Evolutionary conservation across 2,888 invertebrate genomes (phyloP).

Genomic region (Cataglyphis cursor): DNA sequence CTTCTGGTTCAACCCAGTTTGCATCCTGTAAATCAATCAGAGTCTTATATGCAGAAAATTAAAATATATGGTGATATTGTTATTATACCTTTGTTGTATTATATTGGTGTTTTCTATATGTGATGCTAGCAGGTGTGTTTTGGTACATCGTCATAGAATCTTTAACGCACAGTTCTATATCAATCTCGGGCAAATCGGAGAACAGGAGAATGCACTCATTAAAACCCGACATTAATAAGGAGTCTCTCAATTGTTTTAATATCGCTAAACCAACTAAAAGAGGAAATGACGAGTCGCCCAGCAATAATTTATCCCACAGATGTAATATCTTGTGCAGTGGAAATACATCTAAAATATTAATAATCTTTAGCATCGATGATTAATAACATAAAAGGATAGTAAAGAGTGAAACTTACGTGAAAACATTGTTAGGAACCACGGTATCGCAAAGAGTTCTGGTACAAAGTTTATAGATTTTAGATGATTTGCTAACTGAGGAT

Average conservation of each 20-base stretch:
- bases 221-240: slow-evolving; percentile 96
- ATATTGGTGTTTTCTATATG: slow-evolving; percentile 93
- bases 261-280: slow-evolving; percentile 98
- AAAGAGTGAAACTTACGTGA: slow-evolving; percentile 92
- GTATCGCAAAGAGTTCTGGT: slow-evolving; percentile 99
- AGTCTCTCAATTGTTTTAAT: slow-evolving; percentile 94
- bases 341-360: slow-evolving; percentile 94
- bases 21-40: slow-evolving; percentile 72
- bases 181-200: slow-evolving; percentile 99
- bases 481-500: slow-evolving; percentile 96
- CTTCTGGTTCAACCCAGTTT: slow-evolving; percentile 83
- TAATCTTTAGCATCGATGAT: slow-evolving; percentile 7
- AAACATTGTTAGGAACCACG: slow-evolving; percentile 99
- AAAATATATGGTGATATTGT: background rate
- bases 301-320: slow-evolving; percentile 98
- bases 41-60: slow-evolving; percentile 33
- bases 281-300: slow-evolving; percentile 97
- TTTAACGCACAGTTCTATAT: slow-evolving; percentile 96
- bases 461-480: slow-evolving; percentile 97
- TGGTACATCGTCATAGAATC: slow-evolving; percentile 95
- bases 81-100: slow-evolving; percentile 81
- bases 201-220: slow-evolving; percentile 99
- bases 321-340: slow-evolving; percentile 99
- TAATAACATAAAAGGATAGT: slow-evolving; percentile 21
- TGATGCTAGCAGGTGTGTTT: slow-evolving; percentile 95